Base-by-base conservation (phyloP, 2,888 invertebrate genomes). In the Slavum lentiscoides region DNA sequence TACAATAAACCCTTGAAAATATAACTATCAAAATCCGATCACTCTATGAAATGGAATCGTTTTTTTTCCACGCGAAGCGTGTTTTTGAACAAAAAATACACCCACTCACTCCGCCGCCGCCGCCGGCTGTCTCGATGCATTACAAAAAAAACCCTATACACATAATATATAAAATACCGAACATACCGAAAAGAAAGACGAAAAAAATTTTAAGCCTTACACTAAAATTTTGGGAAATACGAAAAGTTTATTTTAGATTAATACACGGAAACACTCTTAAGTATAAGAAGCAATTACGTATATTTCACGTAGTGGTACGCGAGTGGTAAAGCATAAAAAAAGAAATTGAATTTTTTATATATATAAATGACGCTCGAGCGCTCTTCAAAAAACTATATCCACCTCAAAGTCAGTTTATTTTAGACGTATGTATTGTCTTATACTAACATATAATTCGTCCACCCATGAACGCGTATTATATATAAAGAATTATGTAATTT, bases 391-490 rank as follows among this genome's bases (percentile, higher is more conserved):
- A 72, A 73, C 49, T 49, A 5, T 73, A 30, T 49, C 30, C 49
- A 19, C 49, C 61, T 62, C 9, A 23, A 59, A 72, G 43, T 59
- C 17, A 59, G 37, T 43, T 72, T 73, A 61, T 61, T 5, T 49
- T 17, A 19, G 13, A 62, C 49, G 11, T 67, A 67, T 67, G 23
- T 13, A 67, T 49, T 67, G 8, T 39, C 43, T 67, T 21, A 19
- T 67, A 15, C 23, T 67, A 67, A 49, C 21, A n/a, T n/a, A 67
- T 43, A 43, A 67, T 67, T 49, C 43, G 21, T 67, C 67, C 21
- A 49, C 67, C 67, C 67, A 21, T 67, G 21, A 49, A 37, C 23
- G 15, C 49, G 23, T 67, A 4, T 67, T 15, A 43, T 43, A 21
- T 21, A n/a, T n/a, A n/a, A n/a, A n/a, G n/a, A n/a, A n/a, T n/a